Percentiles rank a stretch among this genome's conserved stretches.
Conservation (phyloP, 2,797 vertebrate genomes). For the Acanthopagrus latus region DNA sequence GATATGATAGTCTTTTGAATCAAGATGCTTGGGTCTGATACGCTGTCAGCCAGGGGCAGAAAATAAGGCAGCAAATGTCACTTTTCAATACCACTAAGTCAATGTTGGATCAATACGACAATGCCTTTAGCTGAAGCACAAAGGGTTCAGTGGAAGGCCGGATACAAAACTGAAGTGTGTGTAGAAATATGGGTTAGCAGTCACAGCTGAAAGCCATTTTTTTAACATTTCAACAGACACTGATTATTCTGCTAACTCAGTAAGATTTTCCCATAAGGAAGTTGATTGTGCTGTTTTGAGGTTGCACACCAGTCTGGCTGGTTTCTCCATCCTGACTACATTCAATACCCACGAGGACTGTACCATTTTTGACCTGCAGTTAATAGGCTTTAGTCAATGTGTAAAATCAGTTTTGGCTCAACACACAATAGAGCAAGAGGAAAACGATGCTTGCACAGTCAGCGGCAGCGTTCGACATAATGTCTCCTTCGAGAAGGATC, state of each 20-base stretch:
- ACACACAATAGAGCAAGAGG: conserved; percentile 3
- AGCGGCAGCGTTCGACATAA: conserved; percentile 18
- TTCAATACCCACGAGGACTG: conserved; percentile 22
- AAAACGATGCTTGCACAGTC: conserved; percentile 10
- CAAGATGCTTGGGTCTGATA: conserved; percentile 32
- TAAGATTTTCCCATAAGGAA: neutral
- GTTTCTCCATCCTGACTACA: conserved; percentile 13
- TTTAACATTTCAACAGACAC: neutral
- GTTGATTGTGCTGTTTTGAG: neutral
- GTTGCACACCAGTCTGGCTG: conserved; percentile 13
- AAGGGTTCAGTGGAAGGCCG: conserved; percentile 11
- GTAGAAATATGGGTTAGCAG: neutral
- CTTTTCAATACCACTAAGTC: conserved; percentile 30
- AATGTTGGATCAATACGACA: conserved; percentile 18
- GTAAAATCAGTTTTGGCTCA: conserved; percentile 24
- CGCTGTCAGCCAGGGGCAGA: conserved; percentile 23
- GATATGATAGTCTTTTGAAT: conserved; percentile 39
- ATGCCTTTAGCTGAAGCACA: conserved; percentile 26
- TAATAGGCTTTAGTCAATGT: neutral
- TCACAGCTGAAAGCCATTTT: conserved; percentile 25
- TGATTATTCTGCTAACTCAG: neutral
- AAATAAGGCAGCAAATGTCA: conserved; percentile 39
- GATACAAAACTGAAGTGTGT: neutral
- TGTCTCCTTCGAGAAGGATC: neutral
- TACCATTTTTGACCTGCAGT: conserved; percentile 13